Conservation (phyloP, 2,888 invertebrate genomes). For the Apomyelois bistriatella region DNA sequence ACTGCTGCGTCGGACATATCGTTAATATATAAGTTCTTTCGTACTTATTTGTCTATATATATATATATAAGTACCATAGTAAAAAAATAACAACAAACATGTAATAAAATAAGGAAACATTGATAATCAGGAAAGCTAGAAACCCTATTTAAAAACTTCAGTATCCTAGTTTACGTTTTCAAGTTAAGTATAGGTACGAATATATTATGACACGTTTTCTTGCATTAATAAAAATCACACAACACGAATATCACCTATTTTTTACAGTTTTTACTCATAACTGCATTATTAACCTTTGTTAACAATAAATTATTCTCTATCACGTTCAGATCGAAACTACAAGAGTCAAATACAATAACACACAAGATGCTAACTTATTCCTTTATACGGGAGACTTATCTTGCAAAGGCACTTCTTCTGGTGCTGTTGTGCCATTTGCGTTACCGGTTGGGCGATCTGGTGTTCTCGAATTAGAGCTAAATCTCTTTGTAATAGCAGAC, state of each 20-base stretch:
- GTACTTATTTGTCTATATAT: too few species aligned
- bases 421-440: slow-evolving; percentile 48
- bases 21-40: too few species aligned
- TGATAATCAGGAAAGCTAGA: too few species aligned
- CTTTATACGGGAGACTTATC: slow-evolving; percentile 65
- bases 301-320: slow-evolving; percentile 39
- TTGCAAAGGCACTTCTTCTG: slow-evolving; percentile 69
- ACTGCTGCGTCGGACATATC: too few species aligned
- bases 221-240: background rate
- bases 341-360: slow-evolving; percentile 30
- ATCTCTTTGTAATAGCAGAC: slow-evolving; percentile 68
- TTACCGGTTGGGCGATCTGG: slow-evolving; percentile 46
- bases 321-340: slow-evolving; percentile 66
- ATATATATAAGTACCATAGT: too few species aligned
- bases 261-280: background rate
- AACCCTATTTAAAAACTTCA: too few species aligned
- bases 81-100: too few species aligned
- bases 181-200: background rate
- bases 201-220: background rate
- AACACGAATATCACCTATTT: background rate
- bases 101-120: too few species aligned
- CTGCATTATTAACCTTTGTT: slow-evolving; percentile 13
- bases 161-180: background rate
- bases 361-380: slow-evolving; percentile 17
- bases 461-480: slow-evolving; percentile 56